Evolutionary conservation across 2,888 invertebrate genomes (phyloP).

Genomic region (Campaea margaritaria): DNA sequence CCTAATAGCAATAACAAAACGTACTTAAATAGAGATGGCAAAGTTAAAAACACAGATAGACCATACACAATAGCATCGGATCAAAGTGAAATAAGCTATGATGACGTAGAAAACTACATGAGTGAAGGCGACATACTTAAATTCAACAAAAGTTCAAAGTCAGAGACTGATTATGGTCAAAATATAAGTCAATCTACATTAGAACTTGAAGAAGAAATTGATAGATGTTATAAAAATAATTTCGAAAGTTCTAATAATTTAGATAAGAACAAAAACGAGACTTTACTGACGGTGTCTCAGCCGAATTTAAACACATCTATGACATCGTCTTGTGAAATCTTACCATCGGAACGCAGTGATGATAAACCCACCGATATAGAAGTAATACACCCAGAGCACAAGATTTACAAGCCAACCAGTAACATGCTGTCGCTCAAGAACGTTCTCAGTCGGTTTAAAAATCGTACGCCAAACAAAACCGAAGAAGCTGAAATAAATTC

Average conservation of each 20-base stretch:
- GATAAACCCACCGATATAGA: conserved; percentile 75
- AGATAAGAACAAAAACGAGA: conserved; percentile 71
- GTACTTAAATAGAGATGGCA: conserved; percentile 86
- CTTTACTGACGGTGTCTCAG: conserved; percentile 65
- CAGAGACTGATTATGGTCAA: conserved; percentile 67
- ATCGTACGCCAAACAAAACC: conserved; percentile 70
- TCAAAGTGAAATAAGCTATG: conserved; percentile 88
- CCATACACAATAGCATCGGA: conserved; percentile 90
- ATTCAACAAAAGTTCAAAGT: conserved; percentile 70
- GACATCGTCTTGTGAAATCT: conserved; percentile 84
- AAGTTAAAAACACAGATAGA: conserved; percentile 86
- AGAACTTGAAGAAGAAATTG: conserved; percentile 81
- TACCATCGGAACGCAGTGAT: conserved; percentile 74
- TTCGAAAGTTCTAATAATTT: conserved; percentile 68
- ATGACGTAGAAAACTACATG: conserved; percentile 87
- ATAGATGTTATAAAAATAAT: conserved; percentile 80
- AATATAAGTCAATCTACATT: conserved; percentile 80
- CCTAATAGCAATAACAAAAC: conserved; percentile 77
- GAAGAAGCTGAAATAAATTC: conserved; percentile 76
- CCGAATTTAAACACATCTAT: conserved; percentile 81
- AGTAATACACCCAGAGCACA: conserved; percentile 91
- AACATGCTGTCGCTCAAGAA: conserved; percentile 84
- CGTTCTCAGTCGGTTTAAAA: conserved; percentile 83
- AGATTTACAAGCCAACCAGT: conserved; percentile 89
- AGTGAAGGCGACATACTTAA: conserved; percentile 76